Base-by-base conservation (phyloP, 1,140 invertebrate genomes). In the Drosophila subobscura region DNA sequence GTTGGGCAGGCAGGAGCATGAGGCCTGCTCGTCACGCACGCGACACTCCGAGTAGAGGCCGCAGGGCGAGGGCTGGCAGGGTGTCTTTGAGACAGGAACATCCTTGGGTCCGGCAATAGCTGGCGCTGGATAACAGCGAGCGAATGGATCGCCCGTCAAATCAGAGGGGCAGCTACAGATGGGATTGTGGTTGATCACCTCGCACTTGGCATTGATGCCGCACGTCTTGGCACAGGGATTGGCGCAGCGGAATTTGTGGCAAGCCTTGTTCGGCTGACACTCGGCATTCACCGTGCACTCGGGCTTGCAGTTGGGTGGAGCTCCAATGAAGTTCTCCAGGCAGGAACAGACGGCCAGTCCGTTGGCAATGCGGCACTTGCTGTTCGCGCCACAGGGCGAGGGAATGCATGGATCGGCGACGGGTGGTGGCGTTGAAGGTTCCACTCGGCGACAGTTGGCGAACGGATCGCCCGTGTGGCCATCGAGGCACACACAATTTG, bases 341-440 rank as follows among this genome's bases (percentile, higher is more conserved):
- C 97, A 97, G 10, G 95, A 96, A 76, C 97, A 97, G 1, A 95
- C 93, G 1, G 96, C 95, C 64, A 94, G 94, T 37, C 95, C 95
- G 88, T 92, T 92, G 12, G 94, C 95, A 53, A 95, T 93, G 16
- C 95, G 92, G 83, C 96, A 97, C 77, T 96, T 94, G 75, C 95
- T 96, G 84, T 95, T 95, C 1, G 96, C 94, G 50, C 96, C 97
- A 91, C 97, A 97, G 4, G 96, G 96, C 8, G 95, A 96, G 64
- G 95, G 95, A 77, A 93, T 93, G 79, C 96, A 97, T 4, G 95
- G 95, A 92, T 95, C 90, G 2, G 46, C 54, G 0, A 68, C 58
- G 8, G 73, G 95, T 25, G 68, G 95, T 33, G 95, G 95, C 75
- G 95, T 93, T 23, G 89, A 91, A 12, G 92, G 83, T 51, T 77